Percentiles rank a stretch among this genome's conserved stretches.
These are phyloP conservation scores for Indicator indicator DNA, from an alignment of 2,113 vertebrate genomes.

Conservation along the genomic window DNA sequence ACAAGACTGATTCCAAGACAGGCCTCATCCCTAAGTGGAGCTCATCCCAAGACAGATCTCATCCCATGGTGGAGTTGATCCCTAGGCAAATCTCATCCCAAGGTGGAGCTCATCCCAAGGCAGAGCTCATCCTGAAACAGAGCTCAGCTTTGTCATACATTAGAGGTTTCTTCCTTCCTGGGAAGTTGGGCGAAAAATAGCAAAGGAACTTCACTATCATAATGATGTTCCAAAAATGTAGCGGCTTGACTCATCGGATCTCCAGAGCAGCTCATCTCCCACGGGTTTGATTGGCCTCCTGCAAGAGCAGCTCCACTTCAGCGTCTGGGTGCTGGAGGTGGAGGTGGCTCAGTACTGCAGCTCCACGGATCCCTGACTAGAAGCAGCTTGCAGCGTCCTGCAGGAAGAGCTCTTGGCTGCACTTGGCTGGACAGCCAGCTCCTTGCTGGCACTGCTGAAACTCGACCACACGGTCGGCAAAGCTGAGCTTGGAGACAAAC, in stretches of 20 bases:
- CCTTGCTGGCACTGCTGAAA: background rate
- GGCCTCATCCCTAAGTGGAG: too few species aligned
- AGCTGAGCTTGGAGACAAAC: background rate
- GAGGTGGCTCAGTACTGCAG: constrained; percentile 55
- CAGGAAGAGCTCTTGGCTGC: background rate
- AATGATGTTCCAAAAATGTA: constrained; percentile 73
- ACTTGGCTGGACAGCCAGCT: constrained; percentile 20
- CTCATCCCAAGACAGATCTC: too few species aligned
- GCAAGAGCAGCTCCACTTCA: constrained; percentile 49
- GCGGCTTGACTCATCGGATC: constrained; percentile 67
- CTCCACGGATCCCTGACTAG: constrained; percentile 22
- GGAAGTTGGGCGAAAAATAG: constrained; percentile 66
- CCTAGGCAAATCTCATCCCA: too few species aligned
- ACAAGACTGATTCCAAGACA: too few species aligned
- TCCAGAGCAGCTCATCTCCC: constrained; percentile 63
- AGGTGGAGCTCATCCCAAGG: too few species aligned
- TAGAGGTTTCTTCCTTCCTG: background rate
- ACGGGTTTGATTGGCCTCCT: constrained; percentile 51
- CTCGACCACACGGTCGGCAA: background rate
- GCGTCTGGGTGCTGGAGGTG: constrained; percentile 53
- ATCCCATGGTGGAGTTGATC: too few species aligned
- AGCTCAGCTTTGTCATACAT: constrained; percentile 11
- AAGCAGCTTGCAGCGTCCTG: constrained; percentile 47
- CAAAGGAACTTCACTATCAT: constrained; percentile 68
- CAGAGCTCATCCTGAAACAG: background rate